A percentile compares a stretch with the other conserved stretches of the same genome.
Evolutionary conservation across 2,113 vertebrate genomes (phyloP).

Genomic region (Deroptyus accipitrinus): DNA sequence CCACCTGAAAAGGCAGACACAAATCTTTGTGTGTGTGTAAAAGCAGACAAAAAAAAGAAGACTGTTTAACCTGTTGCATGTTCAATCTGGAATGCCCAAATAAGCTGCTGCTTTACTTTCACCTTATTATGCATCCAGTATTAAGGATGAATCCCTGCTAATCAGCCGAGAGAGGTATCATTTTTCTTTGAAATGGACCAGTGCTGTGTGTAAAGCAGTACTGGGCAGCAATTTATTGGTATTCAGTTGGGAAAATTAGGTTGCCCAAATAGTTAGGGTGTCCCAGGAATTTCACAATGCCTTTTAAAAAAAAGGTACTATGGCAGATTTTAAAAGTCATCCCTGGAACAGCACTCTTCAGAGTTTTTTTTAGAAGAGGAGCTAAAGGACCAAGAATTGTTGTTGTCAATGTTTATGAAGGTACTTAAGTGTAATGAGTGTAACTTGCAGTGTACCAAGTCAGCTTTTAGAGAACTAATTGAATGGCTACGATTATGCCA

Average conservation of each 20-base stretch:
- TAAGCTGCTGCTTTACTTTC: neutral
- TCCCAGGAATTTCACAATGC: neutral
- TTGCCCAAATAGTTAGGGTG: neutral
- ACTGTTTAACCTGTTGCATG: neutral
- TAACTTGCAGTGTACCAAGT: neutral
- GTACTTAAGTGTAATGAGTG: neutral
- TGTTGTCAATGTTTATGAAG: neutral
- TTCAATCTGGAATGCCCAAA: neutral
- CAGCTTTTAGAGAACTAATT: neutral
- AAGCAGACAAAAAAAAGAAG: neutral
- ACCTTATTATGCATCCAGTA: neutral
- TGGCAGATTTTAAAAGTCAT: neutral
- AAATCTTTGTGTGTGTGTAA: neutral
- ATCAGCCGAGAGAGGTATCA: neutral
- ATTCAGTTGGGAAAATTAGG: neutral
- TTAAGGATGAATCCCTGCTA: neutral
- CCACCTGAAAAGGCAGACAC: neutral
- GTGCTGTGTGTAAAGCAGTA: neutral
- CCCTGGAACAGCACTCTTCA: neutral
- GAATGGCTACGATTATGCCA: neutral
- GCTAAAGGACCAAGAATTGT: neutral
- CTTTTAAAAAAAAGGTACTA: neutral
- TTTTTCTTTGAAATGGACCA: neutral
- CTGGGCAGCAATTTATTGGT: neutral
- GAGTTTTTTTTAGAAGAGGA: neutral